These are phyloP conservation scores for Mohoua ochrocephala DNA, from an alignment of 2,113 vertebrate genomes.

Conservation along the genomic window DNA sequence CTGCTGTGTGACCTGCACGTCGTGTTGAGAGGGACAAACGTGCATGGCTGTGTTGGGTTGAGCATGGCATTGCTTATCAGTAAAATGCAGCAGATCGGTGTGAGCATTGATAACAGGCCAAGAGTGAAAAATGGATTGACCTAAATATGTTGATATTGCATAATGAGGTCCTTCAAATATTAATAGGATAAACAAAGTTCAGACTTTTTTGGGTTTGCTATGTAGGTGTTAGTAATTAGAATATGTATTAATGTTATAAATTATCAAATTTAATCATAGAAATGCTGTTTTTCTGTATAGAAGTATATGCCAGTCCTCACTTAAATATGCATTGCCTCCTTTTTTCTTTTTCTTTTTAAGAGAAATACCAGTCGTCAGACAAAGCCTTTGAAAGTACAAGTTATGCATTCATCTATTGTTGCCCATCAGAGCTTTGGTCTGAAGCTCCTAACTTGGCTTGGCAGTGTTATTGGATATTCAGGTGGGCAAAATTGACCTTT, in stretches of 20 bases:
- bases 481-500: conserved; percentile 72
- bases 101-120: background rate
- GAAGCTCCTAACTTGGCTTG: conserved; percentile 89
- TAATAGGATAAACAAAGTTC: background rate
- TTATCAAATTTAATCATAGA: background rate
- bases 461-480: conserved; percentile 90
- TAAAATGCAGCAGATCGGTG: background rate
- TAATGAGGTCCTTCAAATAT: background rate
- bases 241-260: background rate
- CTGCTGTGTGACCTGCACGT: background rate
- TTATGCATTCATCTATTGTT: conserved; percentile 96
- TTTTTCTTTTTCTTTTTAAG: conserved; percentile 70
- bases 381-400: conserved; percentile 92
- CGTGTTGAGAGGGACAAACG: background rate
- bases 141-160: background rate
- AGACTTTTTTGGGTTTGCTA: background rate
- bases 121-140: background rate
- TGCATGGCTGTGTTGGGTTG: background rate
- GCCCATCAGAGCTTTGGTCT: conserved; percentile 97
- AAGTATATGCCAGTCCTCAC: background rate
- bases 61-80: background rate
- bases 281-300: background rate
- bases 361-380: conserved; percentile 96
- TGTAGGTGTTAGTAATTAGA: background rate
- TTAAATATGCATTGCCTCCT: background rate